Conservation (phyloP, 2,113 vertebrate genomes). For the Oophaga pumilio region DNA sequence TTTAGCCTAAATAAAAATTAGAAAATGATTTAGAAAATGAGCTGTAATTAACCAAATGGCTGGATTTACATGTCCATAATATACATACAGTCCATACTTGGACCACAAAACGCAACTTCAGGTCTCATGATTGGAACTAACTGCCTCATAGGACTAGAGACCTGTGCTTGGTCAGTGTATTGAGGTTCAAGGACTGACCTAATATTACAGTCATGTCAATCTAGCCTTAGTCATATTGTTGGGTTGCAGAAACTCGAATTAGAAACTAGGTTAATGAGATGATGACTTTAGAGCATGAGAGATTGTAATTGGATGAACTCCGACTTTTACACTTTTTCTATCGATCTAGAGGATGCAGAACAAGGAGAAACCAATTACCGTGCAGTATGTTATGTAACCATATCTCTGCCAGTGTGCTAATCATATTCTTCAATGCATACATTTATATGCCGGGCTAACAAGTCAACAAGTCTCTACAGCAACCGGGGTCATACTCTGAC, state of each 20-base stretch:
- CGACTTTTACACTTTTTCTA: constrained; percentile 1
- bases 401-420: not conserved
- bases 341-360: not conserved
- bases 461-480: not conserved
- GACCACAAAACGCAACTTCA: too few species aligned
- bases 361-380: not conserved
- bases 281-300: not conserved
- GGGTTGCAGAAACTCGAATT: not conserved
- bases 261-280: constrained; percentile 8
- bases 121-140: too few species aligned
- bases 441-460: not conserved
- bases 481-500: not conserved
- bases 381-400: not conserved
- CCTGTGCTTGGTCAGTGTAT: too few species aligned
- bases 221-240: not conserved
- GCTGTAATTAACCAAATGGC: too few species aligned
- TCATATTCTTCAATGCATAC: not conserved
- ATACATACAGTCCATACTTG: too few species aligned
- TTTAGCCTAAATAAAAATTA: too few species aligned
- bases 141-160: too few species aligned
- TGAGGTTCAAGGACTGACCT: too few species aligned
- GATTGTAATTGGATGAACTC: not conserved
- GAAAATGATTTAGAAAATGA: too few species aligned
- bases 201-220: too few species aligned
- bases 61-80: too few species aligned